phyloP scores from a whole-genome alignment of 2,888 invertebrate species.

The Cantharis rufa region DNA sequence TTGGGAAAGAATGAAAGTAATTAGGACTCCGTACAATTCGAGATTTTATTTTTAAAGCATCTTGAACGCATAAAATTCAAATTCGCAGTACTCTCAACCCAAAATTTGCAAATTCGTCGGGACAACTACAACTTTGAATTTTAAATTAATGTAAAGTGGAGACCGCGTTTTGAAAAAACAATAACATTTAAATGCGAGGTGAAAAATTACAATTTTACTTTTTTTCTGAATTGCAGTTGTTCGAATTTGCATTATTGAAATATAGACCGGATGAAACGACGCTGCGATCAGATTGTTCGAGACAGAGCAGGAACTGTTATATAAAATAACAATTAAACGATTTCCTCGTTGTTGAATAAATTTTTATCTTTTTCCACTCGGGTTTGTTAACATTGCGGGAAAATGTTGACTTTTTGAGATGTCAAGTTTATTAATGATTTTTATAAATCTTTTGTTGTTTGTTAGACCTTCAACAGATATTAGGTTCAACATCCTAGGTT shows the following conservation, averaged over 20 bases:
- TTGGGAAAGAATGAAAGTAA: not conserved
- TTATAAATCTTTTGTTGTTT: not conserved
- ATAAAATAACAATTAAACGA: not conserved
- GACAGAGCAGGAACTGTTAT: not conserved
- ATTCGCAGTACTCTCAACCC: not conserved
- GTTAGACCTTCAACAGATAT: constrained; percentile 18
- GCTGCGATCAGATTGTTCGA: not conserved
- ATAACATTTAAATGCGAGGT: not conserved
- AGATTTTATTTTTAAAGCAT: not conserved
- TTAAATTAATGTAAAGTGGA: not conserved
- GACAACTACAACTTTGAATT: not conserved
- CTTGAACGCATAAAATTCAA: not conserved
- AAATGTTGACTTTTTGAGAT: not conserved
- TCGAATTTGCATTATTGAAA: not conserved
- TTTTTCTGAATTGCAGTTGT: not conserved
- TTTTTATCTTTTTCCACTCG: not conserved
- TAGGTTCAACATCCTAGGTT: constrained; percentile 19
- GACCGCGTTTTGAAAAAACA: not conserved
- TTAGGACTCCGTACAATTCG: not conserved
- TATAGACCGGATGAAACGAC: not conserved
- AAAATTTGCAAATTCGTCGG: not conserved
- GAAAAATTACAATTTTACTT: not conserved
- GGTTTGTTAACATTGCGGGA: not conserved
- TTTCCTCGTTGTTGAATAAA: not conserved
- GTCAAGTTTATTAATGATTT: not conserved